A percentile compares a stretch with the other conserved stretches of the same genome.
Conservation (phyloP, 1,140 invertebrate species). For the Cepaea nemoralis region DNA sequence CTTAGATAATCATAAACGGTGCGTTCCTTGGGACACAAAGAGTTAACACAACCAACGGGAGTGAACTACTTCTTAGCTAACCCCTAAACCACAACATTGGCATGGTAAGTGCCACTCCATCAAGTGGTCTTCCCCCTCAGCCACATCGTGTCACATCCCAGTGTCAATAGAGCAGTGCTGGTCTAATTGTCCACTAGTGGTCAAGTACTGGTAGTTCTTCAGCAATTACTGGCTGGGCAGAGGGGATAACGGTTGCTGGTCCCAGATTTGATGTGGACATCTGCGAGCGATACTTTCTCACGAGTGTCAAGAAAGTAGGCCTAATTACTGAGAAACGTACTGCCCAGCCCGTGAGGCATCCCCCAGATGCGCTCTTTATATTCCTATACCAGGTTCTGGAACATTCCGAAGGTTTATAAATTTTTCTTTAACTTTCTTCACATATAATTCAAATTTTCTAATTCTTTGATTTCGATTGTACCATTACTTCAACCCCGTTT, state of each 20-base stretch:
- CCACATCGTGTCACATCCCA: not conserved
- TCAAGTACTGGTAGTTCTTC: not conserved
- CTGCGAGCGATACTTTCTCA: not conserved
- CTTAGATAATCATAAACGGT: no score
- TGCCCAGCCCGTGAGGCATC: no score
- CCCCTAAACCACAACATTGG: not conserved
- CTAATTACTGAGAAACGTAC: no score
- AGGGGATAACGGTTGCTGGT: not conserved
- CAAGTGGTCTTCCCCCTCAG: not conserved
- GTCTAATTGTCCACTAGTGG: not conserved
- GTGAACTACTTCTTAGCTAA: not conserved
- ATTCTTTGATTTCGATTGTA: no score
- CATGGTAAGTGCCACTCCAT: not conserved
- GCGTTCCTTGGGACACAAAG: no score
- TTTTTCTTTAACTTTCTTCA: no score
- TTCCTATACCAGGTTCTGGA: no score
- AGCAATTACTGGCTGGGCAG: not conserved
- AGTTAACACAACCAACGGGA: no score
- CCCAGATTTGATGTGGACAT: not conserved
- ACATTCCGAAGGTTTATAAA: no score
- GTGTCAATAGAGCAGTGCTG: not conserved
- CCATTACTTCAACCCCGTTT: no score
- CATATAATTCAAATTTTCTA: no score
- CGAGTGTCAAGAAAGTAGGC: not conserved
- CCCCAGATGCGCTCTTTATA: no score